phyloP scores from a whole-genome alignment of 2,797 vertebrate species.

The Scomberomorus guttatus region DNA sequence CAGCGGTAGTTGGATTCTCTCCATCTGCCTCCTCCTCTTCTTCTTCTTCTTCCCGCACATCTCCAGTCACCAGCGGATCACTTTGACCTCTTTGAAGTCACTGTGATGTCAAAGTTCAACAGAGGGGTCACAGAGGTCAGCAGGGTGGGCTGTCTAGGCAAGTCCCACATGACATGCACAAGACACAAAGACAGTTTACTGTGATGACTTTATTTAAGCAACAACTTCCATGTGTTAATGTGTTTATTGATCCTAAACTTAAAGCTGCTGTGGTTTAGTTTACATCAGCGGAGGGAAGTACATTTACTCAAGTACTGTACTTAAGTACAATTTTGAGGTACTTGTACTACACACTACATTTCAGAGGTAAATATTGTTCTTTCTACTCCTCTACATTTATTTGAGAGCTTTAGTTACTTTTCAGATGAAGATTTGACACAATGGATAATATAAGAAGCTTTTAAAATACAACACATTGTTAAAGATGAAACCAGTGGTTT shows the following conservation, averaged over 20 bases:
- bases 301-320: no score
- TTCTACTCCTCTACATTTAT: no score
- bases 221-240: background rate
- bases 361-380: no score
- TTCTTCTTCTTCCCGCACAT: background rate
- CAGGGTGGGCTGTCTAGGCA: background rate
- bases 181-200: background rate
- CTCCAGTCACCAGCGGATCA: background rate
- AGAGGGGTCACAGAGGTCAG: slow-evolving; percentile 25
- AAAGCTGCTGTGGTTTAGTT: background rate
- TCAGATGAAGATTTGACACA: no score
- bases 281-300: no score
- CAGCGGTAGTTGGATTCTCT: slow-evolving; percentile 47
- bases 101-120: slow-evolving; percentile 43
- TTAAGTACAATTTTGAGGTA: no score
- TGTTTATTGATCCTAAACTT: background rate
- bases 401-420: no score
- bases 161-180: background rate
- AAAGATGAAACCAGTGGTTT: no score
- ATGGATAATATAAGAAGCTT: no score
- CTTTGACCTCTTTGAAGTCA: slow-evolving; percentile 6
- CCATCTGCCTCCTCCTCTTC: slow-evolving; percentile 36
- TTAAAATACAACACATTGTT: no score
- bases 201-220: slow-evolving; percentile 8
- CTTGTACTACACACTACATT: no score